A percentile compares a stretch with the other conserved stretches of the same genome.
Evolutionary conservation across 2,113 vertebrate species (phyloP).

Genomic region (Cariama cristata): DNA sequence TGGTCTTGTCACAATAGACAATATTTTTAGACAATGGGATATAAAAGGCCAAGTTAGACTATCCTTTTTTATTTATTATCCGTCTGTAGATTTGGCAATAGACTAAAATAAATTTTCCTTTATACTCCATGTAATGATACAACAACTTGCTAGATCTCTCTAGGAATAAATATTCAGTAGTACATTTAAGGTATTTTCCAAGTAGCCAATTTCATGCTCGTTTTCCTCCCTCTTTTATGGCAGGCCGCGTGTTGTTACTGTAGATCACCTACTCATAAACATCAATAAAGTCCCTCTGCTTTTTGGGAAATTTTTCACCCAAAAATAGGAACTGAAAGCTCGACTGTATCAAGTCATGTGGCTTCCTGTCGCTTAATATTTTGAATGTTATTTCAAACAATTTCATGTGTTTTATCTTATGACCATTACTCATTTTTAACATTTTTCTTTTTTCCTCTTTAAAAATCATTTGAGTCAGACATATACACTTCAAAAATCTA

Average conservation of each 20-base stretch:
- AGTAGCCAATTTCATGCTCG: not conserved
- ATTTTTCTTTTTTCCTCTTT: not conserved
- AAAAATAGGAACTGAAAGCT: slow-evolving; percentile 3
- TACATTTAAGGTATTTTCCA: not conserved
- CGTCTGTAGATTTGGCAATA: not conserved
- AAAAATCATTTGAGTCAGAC: not conserved
- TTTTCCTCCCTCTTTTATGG: not conserved
- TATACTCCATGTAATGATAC: not conserved
- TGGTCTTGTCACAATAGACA: not conserved
- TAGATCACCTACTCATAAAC: not conserved
- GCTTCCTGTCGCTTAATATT: not conserved
- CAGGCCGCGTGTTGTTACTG: not conserved
- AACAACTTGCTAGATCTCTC: not conserved
- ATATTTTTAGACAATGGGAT: not conserved
- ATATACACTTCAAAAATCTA: not conserved
- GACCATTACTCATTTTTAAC: not conserved
- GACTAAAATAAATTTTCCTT: not conserved
- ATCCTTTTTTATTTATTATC: not conserved
- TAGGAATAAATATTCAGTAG: not conserved
- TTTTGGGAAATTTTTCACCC: not conserved
- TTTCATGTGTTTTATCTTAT: not conserved
- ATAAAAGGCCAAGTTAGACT: not conserved
- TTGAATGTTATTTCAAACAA: not conserved
- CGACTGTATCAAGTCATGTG: not conserved
- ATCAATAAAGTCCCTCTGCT: not conserved